Evolutionary conservation across 30 jellyfish, hydroid and myxozoan species (phyloP).

Genomic region (Mastigias papua): DNA sequence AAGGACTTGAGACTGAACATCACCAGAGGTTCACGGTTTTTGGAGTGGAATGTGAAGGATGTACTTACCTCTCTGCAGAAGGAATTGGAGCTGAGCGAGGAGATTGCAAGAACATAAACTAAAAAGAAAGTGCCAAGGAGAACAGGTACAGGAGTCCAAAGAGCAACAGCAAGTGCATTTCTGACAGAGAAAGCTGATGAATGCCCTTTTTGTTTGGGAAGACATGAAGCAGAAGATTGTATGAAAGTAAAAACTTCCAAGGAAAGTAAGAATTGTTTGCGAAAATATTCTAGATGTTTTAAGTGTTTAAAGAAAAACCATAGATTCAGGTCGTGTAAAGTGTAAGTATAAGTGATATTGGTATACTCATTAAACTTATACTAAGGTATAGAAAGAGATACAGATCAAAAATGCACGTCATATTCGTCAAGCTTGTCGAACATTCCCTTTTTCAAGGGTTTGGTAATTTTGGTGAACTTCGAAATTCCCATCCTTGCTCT

Average conservation of each 20-base stretch:
- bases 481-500: too few relatives aligned
- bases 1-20: slow-evolving; percentile 21
- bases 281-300: slow-evolving; percentile 41
- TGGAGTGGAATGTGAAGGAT: slow-evolving; percentile 51
- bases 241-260: neutral
- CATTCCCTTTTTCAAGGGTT: too few relatives aligned
- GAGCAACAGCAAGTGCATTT: slow-evolving; percentile 60
- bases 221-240: slow-evolving; percentile 23
- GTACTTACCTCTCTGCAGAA: slow-evolving; percentile 30
- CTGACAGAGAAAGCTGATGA: slow-evolving; percentile 1
- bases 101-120: slow-evolving; percentile 17
- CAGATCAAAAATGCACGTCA: too few relatives aligned
- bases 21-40: slow-evolving; percentile 24
- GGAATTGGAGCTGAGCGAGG: slow-evolving; percentile 44
- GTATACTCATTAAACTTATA: too few relatives aligned
- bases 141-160: slow-evolving; percentile 14
- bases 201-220: slow-evolving; percentile 38
- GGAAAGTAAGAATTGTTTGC: slow-evolving; percentile 38
- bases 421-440: too few relatives aligned
- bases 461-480: too few relatives aligned
- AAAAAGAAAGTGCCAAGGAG: slow-evolving; percentile 7
- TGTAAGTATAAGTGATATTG: too few relatives aligned
- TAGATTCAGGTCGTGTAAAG: slow-evolving; percentile 12
- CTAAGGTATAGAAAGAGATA: too few relatives aligned
- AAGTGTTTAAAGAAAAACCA: slow-evolving; percentile 26